phyloP scores from a whole-genome alignment of 2,888 invertebrate genomes.

The Diaprepes abbreviatus region DNA sequence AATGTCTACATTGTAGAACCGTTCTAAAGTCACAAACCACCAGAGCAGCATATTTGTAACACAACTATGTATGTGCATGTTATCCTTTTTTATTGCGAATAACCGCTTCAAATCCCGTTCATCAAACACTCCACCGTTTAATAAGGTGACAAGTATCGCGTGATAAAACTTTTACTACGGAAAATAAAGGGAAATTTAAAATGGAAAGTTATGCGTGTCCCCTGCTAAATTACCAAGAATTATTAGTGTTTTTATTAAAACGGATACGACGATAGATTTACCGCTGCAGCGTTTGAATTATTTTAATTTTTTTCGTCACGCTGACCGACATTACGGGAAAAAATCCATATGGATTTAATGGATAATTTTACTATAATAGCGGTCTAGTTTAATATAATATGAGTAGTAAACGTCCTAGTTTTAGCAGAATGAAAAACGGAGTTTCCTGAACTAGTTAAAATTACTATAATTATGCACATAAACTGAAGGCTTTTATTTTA shows the following conservation, averaged over 20 bases:
- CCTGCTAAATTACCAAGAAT: not conserved
- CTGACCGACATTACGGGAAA: not conserved
- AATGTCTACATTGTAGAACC: no score
- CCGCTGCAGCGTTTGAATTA: not conserved
- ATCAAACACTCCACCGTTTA: not conserved
- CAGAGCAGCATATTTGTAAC: no score
- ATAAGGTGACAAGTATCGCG: conserved; percentile 13
- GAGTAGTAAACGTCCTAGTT: not conserved
- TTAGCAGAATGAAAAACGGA: not conserved
- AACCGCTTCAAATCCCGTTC: not conserved
- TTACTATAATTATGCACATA: no score
- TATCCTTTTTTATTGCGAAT: not conserved
- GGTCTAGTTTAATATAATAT: not conserved
- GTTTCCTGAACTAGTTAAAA: no score
- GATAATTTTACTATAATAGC: not conserved
- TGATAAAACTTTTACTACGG: conserved; percentile 13
- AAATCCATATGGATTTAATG: not conserved
- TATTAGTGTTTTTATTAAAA: conserved; percentile 6
- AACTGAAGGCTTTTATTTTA: no score
- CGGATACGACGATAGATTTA: not conserved
- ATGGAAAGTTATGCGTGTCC: conserved; percentile 36
- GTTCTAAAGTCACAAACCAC: no score
- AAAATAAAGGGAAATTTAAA: conserved; percentile 22
- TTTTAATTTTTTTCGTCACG: not conserved
- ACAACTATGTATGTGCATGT: no score